A percentile compares a stretch with the other conserved stretches of the same genome.
Conservation (phyloP, 2,888 invertebrate genomes). For the Cephus rjabovi region DNA sequence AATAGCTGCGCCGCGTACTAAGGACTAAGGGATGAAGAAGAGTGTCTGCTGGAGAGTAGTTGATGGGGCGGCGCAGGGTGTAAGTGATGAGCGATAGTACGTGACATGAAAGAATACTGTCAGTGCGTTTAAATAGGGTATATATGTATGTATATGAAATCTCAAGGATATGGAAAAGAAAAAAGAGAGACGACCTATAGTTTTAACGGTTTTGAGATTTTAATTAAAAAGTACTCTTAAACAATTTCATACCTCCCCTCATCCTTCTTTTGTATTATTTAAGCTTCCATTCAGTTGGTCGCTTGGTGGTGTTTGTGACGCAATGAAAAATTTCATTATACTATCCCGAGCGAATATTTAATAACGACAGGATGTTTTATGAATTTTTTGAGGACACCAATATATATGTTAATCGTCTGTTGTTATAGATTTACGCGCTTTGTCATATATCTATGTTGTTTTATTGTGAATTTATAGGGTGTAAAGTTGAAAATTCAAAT, state of each 20-base stretch:
- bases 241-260: background rate
- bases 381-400: background rate
- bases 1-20: background rate
- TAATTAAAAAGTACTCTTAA: background rate
- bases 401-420: background rate
- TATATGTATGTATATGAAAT: background rate
- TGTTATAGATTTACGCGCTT: background rate
- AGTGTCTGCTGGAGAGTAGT: constrained; percentile 16
- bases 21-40: background rate
- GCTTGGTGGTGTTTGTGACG: background rate
- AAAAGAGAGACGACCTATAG: background rate
- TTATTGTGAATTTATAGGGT: background rate
- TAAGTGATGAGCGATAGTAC: constrained; percentile 25
- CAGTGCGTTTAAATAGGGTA: background rate
- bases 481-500: background rate
- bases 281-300: background rate
- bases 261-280: background rate
- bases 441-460: background rate
- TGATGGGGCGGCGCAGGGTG: background rate
- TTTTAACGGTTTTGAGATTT: background rate
- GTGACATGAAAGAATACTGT: constrained; percentile 20
- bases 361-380: background rate
- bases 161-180: background rate
- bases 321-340: background rate
- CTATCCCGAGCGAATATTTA: background rate